Evolutionary conservation across 2,888 invertebrate species (phyloP), one percentile per base, ranked within the genome.

Genomic region (Limnephilus rhombicus): DNA sequence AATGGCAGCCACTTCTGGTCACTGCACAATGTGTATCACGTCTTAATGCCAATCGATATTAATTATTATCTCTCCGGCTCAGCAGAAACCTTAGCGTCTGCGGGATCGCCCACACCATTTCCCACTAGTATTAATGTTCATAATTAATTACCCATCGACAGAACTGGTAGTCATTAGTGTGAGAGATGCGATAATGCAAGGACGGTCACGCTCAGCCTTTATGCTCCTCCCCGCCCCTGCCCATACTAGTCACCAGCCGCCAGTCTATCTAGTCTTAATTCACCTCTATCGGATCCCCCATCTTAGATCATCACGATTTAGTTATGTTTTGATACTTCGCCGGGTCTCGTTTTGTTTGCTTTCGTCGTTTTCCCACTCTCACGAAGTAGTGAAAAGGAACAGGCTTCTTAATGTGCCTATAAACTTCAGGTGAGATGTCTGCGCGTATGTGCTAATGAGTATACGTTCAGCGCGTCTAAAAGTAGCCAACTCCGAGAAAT

Each of bases 161-260:
- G 53, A 88, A 88, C 88, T 53, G 88, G 88, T 88, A 88, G 53
- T 88, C 88, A 88, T 88, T 53, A 88, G 88, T 68, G 53, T 37
- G 68, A 68, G 88, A 88, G 88, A 88, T 88, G 88, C 68, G 88
- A 88, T 88, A 88, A 88, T 88, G 88, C 88, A 88, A 88, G 88
- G 88, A 53, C 53, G 53, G 88, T 68, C 88, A 53, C 88, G 88
- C 88, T 68, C 53, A n/a, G 31, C 68, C 18, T 15, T 24, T 15
- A 37, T 29, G 13, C 68, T 88, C 53, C 88, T 49, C 18, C 45
- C 41, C 31, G 29, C 29, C 18, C 37, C 68, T 88, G 87, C 87
- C 87, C 68, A 87, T 87, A 87, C 53, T 87, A 45, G 87, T 87
- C 53, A 68, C 53, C 85, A 45, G 31, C 85, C 85, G 7, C 85